Evolutionary conservation across 1,140 invertebrate genomes (phyloP).

Genomic region (Lucilia cuprina): DNA sequence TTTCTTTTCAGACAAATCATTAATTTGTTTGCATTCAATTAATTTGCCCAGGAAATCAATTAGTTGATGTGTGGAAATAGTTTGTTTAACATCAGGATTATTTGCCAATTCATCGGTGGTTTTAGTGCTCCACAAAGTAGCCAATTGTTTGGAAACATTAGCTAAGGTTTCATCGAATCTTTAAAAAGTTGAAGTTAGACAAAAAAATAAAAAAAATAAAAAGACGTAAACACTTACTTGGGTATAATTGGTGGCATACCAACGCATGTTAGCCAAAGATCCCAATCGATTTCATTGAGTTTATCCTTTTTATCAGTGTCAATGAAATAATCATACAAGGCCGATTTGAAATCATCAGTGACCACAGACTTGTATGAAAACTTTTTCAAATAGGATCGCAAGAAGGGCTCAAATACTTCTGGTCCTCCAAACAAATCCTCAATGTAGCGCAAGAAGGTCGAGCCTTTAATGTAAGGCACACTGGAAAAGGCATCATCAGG

Average conservation of each 20-base stretch:
- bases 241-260: slow-evolving; percentile 90
- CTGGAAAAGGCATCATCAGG: slow-evolving; percentile 91
- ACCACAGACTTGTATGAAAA: slow-evolving; percentile 86
- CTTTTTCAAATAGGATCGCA: slow-evolving; percentile 81
- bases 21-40: slow-evolving; percentile 64
- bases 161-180: slow-evolving; percentile 72
- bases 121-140: slow-evolving; percentile 56
- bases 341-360: slow-evolving; percentile 81
- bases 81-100: slow-evolving; percentile 52
- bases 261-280: slow-evolving; percentile 80
- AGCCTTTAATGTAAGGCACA: slow-evolving; percentile 94
- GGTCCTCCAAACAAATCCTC: slow-evolving; percentile 86
- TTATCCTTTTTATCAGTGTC: slow-evolving; percentile 63
- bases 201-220: not conserved
- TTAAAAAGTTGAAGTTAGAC: not conserved
- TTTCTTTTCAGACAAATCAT: slow-evolving; percentile 51
- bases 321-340: slow-evolving; percentile 80
- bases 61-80: slow-evolving; percentile 73
- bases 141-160: slow-evolving; percentile 70
- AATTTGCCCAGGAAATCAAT: slow-evolving; percentile 78
- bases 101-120: slow-evolving; percentile 44
- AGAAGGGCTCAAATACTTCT: slow-evolving; percentile 83
- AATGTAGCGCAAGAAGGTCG: slow-evolving; percentile 85
- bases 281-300: slow-evolving; percentile 78
- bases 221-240: slow-evolving; percentile 66